Conservation (phyloP, 2,797 vertebrate species). For the Lagocephalus sceleratus region DNA sequence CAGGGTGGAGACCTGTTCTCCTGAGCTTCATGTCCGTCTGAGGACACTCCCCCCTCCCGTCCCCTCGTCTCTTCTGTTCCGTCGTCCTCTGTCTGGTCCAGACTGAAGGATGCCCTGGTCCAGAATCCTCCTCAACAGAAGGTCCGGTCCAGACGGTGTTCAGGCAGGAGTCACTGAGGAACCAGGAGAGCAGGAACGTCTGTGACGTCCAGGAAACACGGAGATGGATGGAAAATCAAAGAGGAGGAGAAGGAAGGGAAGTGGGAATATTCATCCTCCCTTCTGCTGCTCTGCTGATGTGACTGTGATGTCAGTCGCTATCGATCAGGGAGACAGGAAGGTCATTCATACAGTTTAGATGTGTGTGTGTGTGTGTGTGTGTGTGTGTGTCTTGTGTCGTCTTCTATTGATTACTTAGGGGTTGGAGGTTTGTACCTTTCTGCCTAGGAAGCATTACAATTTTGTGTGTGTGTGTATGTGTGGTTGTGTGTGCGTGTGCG, state of each 20-base stretch:
- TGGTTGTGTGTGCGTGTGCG: not conserved
- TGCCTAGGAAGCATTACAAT: too few species aligned
- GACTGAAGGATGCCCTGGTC: too few species aligned
- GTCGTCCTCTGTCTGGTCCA: too few species aligned
- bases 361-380: conserved; percentile 11
- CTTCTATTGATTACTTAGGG: conserved; percentile 40
- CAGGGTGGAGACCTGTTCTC: too few species aligned
- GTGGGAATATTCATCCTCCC: conserved; percentile 42
- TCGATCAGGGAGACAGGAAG: conserved; percentile 45
- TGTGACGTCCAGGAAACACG: not conserved
- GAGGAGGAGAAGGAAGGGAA: not conserved
- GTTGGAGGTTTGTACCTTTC: conserved; percentile 48
- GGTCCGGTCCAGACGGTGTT: too few species aligned
- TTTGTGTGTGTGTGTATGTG: not conserved
- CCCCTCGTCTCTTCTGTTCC: too few species aligned
- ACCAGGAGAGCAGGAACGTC: not conserved
- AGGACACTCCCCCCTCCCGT: too few species aligned
- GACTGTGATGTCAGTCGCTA: conserved; percentile 23
- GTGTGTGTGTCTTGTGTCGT: conserved; percentile 14
- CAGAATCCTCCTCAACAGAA: too few species aligned
- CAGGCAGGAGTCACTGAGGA: too few species aligned
- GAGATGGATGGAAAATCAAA: conserved; percentile 10
- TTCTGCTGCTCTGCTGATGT: conserved; percentile 27
- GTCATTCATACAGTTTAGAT: conserved; percentile 31
- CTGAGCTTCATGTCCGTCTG: too few species aligned